These are phyloP conservation scores for Zingel zingel DNA, from an alignment of 2,113 vertebrate genomes.

Conservation along the genomic window DNA sequence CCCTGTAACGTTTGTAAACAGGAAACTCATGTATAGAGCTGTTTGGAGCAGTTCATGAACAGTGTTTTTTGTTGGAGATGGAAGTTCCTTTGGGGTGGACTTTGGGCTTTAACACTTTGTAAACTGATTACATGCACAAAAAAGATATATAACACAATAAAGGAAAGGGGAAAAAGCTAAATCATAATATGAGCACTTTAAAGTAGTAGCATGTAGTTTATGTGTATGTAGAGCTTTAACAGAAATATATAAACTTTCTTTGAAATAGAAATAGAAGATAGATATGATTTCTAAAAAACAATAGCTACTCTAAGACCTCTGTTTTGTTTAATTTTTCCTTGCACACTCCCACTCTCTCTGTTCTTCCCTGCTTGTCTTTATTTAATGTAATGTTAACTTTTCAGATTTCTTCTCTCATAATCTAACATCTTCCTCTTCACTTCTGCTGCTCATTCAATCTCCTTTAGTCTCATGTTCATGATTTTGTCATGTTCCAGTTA, in stretches of 20 bases:
- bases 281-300: neutral
- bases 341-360: neutral
- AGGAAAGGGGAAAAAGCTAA: no score
- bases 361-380: neutral
- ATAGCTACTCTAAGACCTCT: neutral
- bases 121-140: no score
- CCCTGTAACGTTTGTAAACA: no score
- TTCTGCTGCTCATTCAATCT: neutral
- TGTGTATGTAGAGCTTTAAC: neutral
- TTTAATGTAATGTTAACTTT: neutral
- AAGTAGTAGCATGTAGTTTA: no score
- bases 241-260: neutral
- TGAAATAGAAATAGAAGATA: neutral
- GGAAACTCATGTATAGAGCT: no score
- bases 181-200: no score
- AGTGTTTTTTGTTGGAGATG: no score
- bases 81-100: no score
- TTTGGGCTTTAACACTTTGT: no score
- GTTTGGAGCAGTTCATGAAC: no score
- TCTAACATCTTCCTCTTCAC: neutral
- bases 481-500: neutral
- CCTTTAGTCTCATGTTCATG: neutral
- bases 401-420: neutral
- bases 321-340: constrained; percentile 4
- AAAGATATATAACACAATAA: no score